Base-by-base conservation (phyloP, 2,797 vertebrate genomes). In the Picus viridis region DNA sequence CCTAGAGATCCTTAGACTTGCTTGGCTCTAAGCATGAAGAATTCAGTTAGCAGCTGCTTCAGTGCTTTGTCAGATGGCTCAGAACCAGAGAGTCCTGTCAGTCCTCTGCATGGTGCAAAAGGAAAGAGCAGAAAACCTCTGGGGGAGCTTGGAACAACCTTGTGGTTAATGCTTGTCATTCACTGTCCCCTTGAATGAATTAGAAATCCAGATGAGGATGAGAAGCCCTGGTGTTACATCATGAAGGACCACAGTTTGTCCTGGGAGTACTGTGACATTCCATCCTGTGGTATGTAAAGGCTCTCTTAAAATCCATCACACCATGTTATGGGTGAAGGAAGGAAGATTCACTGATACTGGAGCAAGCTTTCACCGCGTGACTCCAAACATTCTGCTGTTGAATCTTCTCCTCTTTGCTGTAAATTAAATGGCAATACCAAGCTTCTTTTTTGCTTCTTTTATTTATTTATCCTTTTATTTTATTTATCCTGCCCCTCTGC, bases 161-260 rank as follows among this genome's bases (percentile, higher is more conserved):
- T 63, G 59, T 85, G 19, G 24, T 64, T 89, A 84, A 93, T 56
- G 54, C 20, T 73, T 90, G 26, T 65, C 62, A 93, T 91, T 83
- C 69, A 32, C 47, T 95, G 19, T 87, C 79, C 32, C 61, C 7
- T 26, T 86, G 49, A 88, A 89, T 65, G 58, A 20, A 77, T 59
- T 97, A 99, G 99, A 97, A 99, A 99, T 96, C 98, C 99, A 13
- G 99, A 99, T 78, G 90, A 96, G 32, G 99, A 99, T 83, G 97
- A 97, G 83, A 97, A 89, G 89, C 99, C 99, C 1, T 99, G 99
- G 99, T 99, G 99, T 96, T 99, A 99, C 93, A 98, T 98, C 36
- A 92, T 98, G 93, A 98, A 96, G 92, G 96, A 98, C 57, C 95
- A 96, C 34, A 95, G 93, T n/a, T 98, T 99, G 86, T 99, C 99